Evolutionary conservation across 2,113 vertebrate genomes (phyloP).

Genomic region (Sula dactylatra): DNA sequence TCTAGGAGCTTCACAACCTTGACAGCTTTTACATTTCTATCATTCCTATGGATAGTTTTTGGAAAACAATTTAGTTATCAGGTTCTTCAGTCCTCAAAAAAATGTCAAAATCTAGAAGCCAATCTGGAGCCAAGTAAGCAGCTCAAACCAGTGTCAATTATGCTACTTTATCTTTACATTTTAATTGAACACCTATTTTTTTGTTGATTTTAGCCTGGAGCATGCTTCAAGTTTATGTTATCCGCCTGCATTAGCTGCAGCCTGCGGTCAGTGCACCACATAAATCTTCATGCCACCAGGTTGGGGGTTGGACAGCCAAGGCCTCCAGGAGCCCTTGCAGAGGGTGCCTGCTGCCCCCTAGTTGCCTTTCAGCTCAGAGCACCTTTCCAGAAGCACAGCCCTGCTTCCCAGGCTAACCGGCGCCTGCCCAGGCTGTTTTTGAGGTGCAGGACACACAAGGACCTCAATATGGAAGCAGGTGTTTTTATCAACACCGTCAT

Average conservation of each 20-base stretch:
- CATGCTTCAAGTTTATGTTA: rapidly evolving
- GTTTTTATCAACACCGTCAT: rapidly evolving
- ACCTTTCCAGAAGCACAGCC: no score
- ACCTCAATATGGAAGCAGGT: rapidly evolving
- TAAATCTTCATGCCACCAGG: no score
- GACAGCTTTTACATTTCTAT: not conserved
- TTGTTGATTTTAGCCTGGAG: not conserved
- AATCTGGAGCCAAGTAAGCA: not conserved
- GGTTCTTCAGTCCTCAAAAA: not conserved
- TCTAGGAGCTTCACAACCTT: not conserved
- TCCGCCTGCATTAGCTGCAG: rapidly evolving
- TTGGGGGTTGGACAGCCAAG: no score
- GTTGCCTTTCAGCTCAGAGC: rapidly evolving
- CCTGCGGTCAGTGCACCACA: no score
- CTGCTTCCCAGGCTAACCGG: no score
- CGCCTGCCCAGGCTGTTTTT: rapidly evolving
- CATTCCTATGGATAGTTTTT: not conserved
- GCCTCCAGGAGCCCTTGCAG: no score
- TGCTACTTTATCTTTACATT: not conserved
- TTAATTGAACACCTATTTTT: not conserved
- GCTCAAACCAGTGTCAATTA: not conserved
- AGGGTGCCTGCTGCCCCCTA: not conserved
- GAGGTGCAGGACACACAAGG: no score
- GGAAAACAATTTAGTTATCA: not conserved
- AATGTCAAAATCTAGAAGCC: not conserved